phyloP scores from a whole-genome alignment of 2,113 vertebrate genomes.

The Microtus oregoni region DNA sequence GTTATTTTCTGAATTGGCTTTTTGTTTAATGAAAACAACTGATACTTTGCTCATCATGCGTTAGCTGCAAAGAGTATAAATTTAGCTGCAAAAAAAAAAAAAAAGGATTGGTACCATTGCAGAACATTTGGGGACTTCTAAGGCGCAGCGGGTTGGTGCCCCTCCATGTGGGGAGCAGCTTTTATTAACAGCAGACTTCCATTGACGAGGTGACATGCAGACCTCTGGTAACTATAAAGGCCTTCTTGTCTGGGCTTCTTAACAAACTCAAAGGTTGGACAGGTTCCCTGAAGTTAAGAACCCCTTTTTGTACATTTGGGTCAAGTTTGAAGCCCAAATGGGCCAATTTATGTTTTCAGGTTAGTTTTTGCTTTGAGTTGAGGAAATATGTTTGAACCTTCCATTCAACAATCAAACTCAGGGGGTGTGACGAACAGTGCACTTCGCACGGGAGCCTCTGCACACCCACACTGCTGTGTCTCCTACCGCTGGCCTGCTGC shows the following conservation, averaged over 20 bases:
- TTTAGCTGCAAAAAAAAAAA: slow-evolving; percentile 1
- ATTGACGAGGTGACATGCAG: slow-evolving; percentile 46
- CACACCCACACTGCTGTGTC: slow-evolving; percentile 65
- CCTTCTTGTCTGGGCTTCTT: slow-evolving; percentile 67
- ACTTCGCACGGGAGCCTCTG: slow-evolving; percentile 52
- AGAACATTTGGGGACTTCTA: slow-evolving; percentile 74
- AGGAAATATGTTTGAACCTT: slow-evolving; percentile 70
- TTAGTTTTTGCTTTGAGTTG: slow-evolving; percentile 74
- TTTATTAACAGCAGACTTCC: slow-evolving; percentile 71
- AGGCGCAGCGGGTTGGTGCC: slow-evolving; percentile 75
- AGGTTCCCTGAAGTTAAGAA: slow-evolving; percentile 77
- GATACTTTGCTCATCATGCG: background rate
- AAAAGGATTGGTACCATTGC: slow-evolving; percentile 31
- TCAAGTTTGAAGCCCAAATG: slow-evolving; percentile 80
- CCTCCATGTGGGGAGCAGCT: slow-evolving; percentile 50
- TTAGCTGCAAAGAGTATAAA: slow-evolving; percentile 37
- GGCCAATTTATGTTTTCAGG: slow-evolving; percentile 79
- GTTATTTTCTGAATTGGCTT: background rate
- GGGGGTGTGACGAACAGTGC: slow-evolving; percentile 66
- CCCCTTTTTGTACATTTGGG: slow-evolving; percentile 72
- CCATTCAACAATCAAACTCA: slow-evolving; percentile 69
- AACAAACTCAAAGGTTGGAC: slow-evolving; percentile 72
- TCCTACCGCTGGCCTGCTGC: slow-evolving; percentile 72
- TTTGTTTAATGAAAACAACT: slow-evolving; percentile 40
- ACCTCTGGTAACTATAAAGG: slow-evolving; percentile 70